Conservation (phyloP, 2,888 invertebrate species). For the Cacoxenus indagator region DNA sequence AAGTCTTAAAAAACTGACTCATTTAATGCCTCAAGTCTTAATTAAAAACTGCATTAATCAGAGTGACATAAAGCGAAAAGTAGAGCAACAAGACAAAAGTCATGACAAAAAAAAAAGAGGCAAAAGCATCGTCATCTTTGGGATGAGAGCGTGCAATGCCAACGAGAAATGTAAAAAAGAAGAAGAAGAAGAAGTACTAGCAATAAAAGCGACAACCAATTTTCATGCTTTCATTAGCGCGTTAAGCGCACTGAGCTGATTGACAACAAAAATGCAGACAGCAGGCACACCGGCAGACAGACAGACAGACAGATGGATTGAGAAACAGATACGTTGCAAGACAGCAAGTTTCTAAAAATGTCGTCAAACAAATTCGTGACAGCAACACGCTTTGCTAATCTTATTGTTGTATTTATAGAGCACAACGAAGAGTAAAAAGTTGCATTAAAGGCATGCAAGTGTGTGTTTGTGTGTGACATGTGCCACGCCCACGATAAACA, state of each 20-base stretch:
- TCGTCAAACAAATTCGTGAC: background rate
- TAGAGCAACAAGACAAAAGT: constrained; percentile 46
- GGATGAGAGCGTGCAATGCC: background rate
- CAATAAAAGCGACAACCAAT: constrained; percentile 48
- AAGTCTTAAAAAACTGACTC: background rate
- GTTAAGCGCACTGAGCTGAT: background rate
- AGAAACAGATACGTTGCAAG: background rate
- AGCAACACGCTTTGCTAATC: background rate
- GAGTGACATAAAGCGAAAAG: constrained; percentile 48
- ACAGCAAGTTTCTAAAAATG: background rate
- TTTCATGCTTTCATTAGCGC: constrained; percentile 63
- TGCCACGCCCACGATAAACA: constrained; percentile 5
- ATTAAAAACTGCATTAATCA: constrained; percentile 20
- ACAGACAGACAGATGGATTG: background rate
- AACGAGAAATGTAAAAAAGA: background rate
- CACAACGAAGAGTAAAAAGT: background rate
- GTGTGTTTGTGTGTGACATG: background rate
- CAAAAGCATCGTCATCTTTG: background rate
- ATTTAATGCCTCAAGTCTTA: background rate
- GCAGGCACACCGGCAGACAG: background rate
- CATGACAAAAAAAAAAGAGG: constrained; percentile 45
- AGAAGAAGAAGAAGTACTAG: constrained; percentile 9
- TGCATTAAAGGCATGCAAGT: background rate
- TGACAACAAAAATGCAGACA: background rate
- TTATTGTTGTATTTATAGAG: constrained; percentile 12